These are phyloP conservation scores for Caenorhabditis sp. DNA, from an alignment of 2,888 invertebrate genomes.

Conservation along the genomic window DNA sequence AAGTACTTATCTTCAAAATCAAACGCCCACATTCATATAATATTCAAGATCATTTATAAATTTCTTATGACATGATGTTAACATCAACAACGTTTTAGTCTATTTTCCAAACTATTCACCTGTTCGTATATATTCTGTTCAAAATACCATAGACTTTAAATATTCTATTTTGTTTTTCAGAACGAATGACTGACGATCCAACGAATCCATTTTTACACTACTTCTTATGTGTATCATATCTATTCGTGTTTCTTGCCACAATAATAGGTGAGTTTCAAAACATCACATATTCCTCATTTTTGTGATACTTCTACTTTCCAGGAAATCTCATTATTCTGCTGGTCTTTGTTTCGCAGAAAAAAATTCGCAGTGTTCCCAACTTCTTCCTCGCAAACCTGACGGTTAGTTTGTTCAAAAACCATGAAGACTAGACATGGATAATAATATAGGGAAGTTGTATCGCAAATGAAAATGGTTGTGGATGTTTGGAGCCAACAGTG, in stretches of 20 bases:
- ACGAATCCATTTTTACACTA: constrained; percentile 57
- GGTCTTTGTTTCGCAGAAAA: constrained; percentile 83
- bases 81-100: too few relatives aligned
- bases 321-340: constrained; percentile 87
- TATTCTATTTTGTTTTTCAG: constrained; percentile 12
- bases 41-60: too few relatives aligned
- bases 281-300: too few relatives aligned
- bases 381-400: constrained; percentile 90
- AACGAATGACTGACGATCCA: constrained; percentile 45
- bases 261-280: constrained; percentile 62
- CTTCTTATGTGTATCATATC: constrained; percentile 59
- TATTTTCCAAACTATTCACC: too few relatives aligned
- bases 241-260: constrained; percentile 63
- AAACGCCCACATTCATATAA: too few relatives aligned
- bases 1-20: too few relatives aligned
- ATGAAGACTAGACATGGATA: neutral
- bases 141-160: too few relatives aligned
- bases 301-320: constrained; percentile 73
- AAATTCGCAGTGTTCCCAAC: constrained; percentile 87
- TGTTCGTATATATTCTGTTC: too few relatives aligned
- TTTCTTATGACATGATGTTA: too few relatives aligned
- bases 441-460: too few relatives aligned
- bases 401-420: constrained; percentile 8
- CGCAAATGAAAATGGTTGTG: too few relatives aligned
- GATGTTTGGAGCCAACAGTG: too few relatives aligned